Conservation (phyloP, 2,797 vertebrate species). For the Pseudochaenichthys georgianus region DNA sequence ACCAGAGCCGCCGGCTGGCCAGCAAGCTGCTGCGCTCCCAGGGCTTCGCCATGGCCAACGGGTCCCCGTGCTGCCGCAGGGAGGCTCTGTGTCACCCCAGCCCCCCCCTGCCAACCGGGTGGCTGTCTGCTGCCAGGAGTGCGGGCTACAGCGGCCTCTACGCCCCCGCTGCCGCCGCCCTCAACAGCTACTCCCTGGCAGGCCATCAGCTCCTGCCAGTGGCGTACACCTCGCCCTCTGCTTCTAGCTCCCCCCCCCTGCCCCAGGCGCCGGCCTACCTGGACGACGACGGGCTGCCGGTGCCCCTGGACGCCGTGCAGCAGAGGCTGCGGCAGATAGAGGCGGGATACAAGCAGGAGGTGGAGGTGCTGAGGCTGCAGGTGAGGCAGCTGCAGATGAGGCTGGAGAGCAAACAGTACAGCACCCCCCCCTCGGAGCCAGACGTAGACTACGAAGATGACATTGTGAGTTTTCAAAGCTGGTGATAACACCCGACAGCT, state of each 20-base stretch:
- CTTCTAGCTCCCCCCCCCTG: slow-evolving; percentile 76
- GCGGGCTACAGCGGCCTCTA: slow-evolving; percentile 61
- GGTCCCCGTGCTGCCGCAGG: slow-evolving; percentile 86
- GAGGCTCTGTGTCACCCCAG: slow-evolving; percentile 81
- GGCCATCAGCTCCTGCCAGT: slow-evolving; percentile 72
- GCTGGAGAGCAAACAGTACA: slow-evolving; percentile 94
- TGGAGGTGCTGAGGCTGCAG: slow-evolving; percentile 95
- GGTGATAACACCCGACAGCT: not conserved
- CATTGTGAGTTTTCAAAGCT: slow-evolving; percentile 89
- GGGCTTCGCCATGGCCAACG: slow-evolving; percentile 80
- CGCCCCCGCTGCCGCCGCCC: slow-evolving; percentile 53
- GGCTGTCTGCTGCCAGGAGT: slow-evolving; percentile 73
- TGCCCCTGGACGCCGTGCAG: slow-evolving; percentile 96
- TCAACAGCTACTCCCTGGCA: slow-evolving; percentile 74
- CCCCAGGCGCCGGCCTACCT: slow-evolving; percentile 89
- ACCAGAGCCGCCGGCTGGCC: slow-evolving; percentile 88
- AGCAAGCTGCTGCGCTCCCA: slow-evolving; percentile 86
- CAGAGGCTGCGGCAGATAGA: slow-evolving; percentile 97
- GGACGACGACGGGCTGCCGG: slow-evolving; percentile 96
- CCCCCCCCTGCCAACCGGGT: slow-evolving; percentile 71
- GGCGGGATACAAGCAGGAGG: slow-evolving; percentile 97
- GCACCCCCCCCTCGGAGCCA: slow-evolving; percentile 91
- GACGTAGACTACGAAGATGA: slow-evolving; percentile 97
- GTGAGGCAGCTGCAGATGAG: slow-evolving; percentile 96
- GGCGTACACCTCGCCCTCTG: slow-evolving; percentile 76